phyloP scores from a whole-genome alignment of 2,888 invertebrate genomes.

The Myopa testacea region DNA sequence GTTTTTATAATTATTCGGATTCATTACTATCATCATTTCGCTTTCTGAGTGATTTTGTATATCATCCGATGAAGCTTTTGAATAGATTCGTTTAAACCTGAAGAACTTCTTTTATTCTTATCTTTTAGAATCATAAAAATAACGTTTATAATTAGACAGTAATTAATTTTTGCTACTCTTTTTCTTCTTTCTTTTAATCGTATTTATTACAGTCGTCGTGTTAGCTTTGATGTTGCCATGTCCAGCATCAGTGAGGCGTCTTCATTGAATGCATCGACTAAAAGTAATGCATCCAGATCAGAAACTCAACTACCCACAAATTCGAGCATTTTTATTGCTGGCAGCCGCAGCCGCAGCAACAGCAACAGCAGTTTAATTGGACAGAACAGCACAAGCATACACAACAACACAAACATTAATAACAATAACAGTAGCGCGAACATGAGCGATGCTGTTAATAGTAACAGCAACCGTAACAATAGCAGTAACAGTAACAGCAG shows the following conservation, averaged over 20 bases:
- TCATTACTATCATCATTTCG: too few relatives aligned
- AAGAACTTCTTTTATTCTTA: too few relatives aligned
- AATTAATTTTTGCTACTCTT: background rate
- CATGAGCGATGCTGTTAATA: slow-evolving; percentile 29
- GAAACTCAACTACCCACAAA: slow-evolving; percentile 40
- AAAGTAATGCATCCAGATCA: slow-evolving; percentile 34
- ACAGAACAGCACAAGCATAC: slow-evolving; percentile 28
- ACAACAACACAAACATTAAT: slow-evolving; percentile 28
- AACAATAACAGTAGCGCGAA: slow-evolving; percentile 38
- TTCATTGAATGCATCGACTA: slow-evolving; percentile 40
- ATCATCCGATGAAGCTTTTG: too few relatives aligned
- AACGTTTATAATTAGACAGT: too few relatives aligned
- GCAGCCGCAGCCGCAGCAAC: slow-evolving; percentile 30
- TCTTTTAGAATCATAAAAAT: too few relatives aligned
- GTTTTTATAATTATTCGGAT: background rate
- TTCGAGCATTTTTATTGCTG: slow-evolving; percentile 25
- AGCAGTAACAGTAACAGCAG: slow-evolving; percentile 49
- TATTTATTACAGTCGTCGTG: slow-evolving; percentile 27
- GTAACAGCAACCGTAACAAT: slow-evolving; percentile 22
- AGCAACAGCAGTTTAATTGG: slow-evolving; percentile 17
- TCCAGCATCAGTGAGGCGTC: slow-evolving; percentile 42
- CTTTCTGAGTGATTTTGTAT: too few relatives aligned
- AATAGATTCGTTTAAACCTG: too few relatives aligned
- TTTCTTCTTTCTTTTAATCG: background rate
- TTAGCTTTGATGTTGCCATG: slow-evolving; percentile 6